Evolutionary conservation across 2,113 vertebrate species (phyloP).

Genomic region (Morone chrysops): DNA sequence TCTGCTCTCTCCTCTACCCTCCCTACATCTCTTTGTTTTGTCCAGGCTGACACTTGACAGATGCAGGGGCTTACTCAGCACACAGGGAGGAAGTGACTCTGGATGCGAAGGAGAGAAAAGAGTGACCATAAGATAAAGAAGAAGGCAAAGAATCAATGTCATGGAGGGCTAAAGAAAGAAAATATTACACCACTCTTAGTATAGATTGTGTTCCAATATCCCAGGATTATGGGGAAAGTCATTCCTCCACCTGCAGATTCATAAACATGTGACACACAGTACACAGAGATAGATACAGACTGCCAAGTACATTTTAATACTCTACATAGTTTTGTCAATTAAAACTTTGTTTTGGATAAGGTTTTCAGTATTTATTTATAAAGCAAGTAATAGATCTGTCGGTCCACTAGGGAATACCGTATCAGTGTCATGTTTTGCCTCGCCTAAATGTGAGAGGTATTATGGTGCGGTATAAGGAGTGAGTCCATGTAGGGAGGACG

Average conservation of each 20-base stretch:
- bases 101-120: constrained; percentile 8
- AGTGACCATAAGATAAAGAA: neutral
- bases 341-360: neutral
- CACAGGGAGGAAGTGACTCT: constrained; percentile 23
- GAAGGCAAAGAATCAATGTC: neutral
- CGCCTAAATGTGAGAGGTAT: no score
- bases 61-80: constrained; percentile 50
- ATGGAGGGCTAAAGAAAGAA: neutral
- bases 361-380: no score
- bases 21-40: neutral
- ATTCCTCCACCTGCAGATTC: neutral
- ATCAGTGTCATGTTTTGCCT: no score
- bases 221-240: neutral
- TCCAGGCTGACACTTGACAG: constrained; percentile 29
- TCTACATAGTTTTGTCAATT: neutral
- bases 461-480: no score
- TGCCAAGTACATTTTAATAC: neutral
- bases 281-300: neutral
- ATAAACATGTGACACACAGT: neutral
- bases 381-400: no score
- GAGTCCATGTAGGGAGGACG: no score
- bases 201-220: neutral
- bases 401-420: no score
- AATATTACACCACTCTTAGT: neutral
- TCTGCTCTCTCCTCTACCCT: neutral